Percentiles rank a stretch among this genome's conserved stretches.
phyloP scores from a whole-genome alignment of 1,140 invertebrate genomes.

The Drosophila bipectinata region DNA sequence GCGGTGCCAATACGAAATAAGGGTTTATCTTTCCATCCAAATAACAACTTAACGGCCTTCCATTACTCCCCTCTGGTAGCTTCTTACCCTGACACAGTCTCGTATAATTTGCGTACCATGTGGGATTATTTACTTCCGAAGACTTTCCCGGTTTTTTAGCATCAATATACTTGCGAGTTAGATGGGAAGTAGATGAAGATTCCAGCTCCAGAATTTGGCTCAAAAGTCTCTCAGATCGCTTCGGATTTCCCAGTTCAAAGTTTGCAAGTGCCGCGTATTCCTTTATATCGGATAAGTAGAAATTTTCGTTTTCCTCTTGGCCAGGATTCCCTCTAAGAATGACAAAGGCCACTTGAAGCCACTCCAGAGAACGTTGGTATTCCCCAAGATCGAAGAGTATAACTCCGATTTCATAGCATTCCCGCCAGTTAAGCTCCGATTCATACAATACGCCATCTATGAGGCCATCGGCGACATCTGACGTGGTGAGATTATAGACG shows the following conservation, averaged over 20 bases:
- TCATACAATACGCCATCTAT: constrained; percentile 29
- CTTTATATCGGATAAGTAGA: constrained; percentile 22
- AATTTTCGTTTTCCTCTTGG: neutral
- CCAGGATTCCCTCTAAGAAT: constrained; percentile 14
- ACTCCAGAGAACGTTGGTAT: constrained; percentile 40
- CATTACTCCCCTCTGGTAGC: constrained; percentile 8
- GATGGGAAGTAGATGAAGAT: constrained; percentile 14
- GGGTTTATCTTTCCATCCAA: constrained; percentile 89
- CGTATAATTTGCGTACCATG: constrained; percentile 54
- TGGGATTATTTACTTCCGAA: neutral
- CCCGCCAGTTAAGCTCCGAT: constrained; percentile 40
- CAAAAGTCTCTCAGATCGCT: constrained; percentile 17
- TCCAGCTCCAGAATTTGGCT: constrained; percentile 23
- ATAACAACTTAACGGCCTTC: constrained; percentile 87
- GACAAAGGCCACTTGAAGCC: constrained; percentile 42
- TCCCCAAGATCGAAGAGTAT: constrained; percentile 52
- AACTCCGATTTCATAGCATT: constrained; percentile 66
- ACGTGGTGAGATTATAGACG: constrained; percentile 58
- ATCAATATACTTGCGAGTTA: constrained; percentile 39
- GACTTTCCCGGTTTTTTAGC: constrained; percentile 6
- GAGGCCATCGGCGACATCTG: constrained; percentile 46
- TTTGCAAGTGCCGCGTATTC: constrained; percentile 64
- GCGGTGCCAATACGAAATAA: constrained; percentile 91
- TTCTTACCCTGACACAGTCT: constrained; percentile 57
- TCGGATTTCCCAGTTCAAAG: constrained; percentile 53